A percentile compares a stretch with the other conserved stretches of the same genome.
Evolutionary conservation across 37 sponge, comb jelly and placozoan genomes (phyloP).

Genomic region (Dysidea cf. avara): DNA sequence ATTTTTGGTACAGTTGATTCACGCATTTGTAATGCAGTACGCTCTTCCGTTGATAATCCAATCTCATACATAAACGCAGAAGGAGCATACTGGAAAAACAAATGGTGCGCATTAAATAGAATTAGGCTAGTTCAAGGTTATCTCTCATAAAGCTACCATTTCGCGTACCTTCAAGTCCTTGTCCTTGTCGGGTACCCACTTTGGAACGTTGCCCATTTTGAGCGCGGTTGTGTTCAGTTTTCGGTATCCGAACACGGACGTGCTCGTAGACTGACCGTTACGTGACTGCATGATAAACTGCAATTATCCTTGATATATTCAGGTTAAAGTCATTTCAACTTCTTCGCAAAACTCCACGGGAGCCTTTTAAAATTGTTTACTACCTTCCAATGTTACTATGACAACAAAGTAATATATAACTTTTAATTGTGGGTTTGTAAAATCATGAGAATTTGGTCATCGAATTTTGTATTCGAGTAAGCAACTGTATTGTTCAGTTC

Average conservation of each 20-base stretch:
- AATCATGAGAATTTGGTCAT: slow-evolving; percentile 38
- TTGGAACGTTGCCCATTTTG: no score
- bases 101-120: neutral
- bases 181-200: no score
- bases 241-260: no score
- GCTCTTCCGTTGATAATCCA: slow-evolving; percentile 80
- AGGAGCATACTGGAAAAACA: slow-evolving; percentile 58
- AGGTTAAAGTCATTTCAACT: no score
- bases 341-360: no score
- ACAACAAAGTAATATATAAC: neutral
- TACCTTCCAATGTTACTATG: slow-evolving; percentile 16
- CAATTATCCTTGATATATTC: no score
- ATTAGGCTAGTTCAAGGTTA: neutral
- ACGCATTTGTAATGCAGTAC: slow-evolving; percentile 29
- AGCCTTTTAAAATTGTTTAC: no score
- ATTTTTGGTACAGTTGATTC: slow-evolving; percentile 79
- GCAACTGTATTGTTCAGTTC: neutral
- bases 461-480: slow-evolving; percentile 37
- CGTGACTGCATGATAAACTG: no score
- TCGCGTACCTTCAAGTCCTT: no score
- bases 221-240: no score
- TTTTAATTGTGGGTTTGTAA: neutral
- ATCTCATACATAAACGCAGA: slow-evolving; percentile 78
- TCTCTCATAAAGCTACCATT: no score
- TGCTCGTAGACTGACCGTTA: no score